These are phyloP conservation scores for Notolepis coatsorum DNA, from an alignment of 2,797 vertebrate species.

Conservation along the genomic window DNA sequence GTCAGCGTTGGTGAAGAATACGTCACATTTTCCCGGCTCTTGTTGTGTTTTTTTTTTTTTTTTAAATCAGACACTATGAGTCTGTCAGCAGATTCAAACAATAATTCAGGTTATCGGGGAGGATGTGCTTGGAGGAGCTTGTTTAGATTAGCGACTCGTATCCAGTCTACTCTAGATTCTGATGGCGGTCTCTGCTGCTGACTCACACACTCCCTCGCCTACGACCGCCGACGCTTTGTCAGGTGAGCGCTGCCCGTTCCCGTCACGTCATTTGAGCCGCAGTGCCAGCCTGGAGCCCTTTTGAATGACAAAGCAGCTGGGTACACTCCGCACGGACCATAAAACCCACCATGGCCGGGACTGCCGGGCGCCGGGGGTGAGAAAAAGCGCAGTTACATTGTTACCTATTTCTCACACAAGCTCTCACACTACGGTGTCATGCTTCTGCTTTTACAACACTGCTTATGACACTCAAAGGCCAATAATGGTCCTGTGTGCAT, in stretches of 20 bases:
- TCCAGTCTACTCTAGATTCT: background rate
- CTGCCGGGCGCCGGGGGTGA: slow-evolving; percentile 72
- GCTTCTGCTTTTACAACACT: slow-evolving; percentile 62
- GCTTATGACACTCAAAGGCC: slow-evolving; percentile 42
- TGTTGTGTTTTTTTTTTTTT: too few relatives aligned
- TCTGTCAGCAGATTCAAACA: slow-evolving; percentile 30
- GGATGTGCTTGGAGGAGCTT: slow-evolving; percentile 5
- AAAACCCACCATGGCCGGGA: slow-evolving; percentile 71
- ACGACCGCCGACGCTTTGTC: slow-evolving; percentile 29
- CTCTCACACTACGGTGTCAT: slow-evolving; percentile 32
- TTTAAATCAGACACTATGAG: slow-evolving; percentile 25
- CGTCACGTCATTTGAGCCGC: slow-evolving; percentile 46
- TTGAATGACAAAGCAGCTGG: slow-evolving; percentile 79
- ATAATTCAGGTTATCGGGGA: background rate
- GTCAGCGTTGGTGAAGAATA: slow-evolving; percentile 12
- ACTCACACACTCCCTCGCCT: slow-evolving; percentile 4
- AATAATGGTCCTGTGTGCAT: background rate
- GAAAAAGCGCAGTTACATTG: slow-evolving; percentile 50
- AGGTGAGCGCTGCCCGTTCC: slow-evolving; percentile 60
- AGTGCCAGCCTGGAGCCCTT: slow-evolving; percentile 72
- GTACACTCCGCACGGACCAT: slow-evolving; percentile 73
- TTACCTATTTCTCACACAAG: slow-evolving; percentile 51
- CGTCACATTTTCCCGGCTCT: slow-evolving; percentile 32
- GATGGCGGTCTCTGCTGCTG: slow-evolving; percentile 45
- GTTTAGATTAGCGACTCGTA: slow-evolving; percentile 45